Base-by-base conservation (phyloP, 2,888 invertebrate species). In the Oligia strigilis region DNA sequence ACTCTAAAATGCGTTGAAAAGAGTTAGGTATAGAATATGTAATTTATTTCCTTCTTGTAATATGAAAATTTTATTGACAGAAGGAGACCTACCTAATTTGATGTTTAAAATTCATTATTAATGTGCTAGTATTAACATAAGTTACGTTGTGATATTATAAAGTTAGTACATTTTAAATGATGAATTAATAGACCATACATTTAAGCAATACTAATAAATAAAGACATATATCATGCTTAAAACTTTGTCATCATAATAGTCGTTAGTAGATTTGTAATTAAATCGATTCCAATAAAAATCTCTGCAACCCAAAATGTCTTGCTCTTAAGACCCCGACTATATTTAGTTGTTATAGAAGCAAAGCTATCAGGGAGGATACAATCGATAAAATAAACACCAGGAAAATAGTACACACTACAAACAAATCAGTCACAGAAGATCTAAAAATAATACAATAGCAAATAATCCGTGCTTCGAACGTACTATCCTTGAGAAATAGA, bases 401-500 rank as follows among this genome's bases (percentile, higher is more conserved):
- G 75, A 64, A 65, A 81, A 78, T 49, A 69, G 40, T 62, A 71
- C 55, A 78, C 52, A 78, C 52, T 55, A 70, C 66, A 29, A 77
- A 55, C 71, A 71, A 77, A 67, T 62, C 65, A 80, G 77, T 75
- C 23, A 75, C 19, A 73, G 75, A 55, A 72, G 72, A 77, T 77
- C 87, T 86, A 81, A 78, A 80, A 77, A 84, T 87, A 87, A 74
- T 52, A 89, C 90, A 90, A 89, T 88, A 82, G 90, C 75, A 81
- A 73, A 89, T 90, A 78, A 88, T 60, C 69, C 73, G 75, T 84
- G 60, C 75, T 78, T 78, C 46, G 74, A 81, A 76, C 77, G 67
- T 74, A 74, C 55, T 36, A 87, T 81, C 90, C 90, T 91, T 90
- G 90, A 82, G 69, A 85, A 78, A 80, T 70, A 79, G 67, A n/a